Conservation (phyloP, 2,797 vertebrate species). For the Chaenodraco wilsoni region DNA sequence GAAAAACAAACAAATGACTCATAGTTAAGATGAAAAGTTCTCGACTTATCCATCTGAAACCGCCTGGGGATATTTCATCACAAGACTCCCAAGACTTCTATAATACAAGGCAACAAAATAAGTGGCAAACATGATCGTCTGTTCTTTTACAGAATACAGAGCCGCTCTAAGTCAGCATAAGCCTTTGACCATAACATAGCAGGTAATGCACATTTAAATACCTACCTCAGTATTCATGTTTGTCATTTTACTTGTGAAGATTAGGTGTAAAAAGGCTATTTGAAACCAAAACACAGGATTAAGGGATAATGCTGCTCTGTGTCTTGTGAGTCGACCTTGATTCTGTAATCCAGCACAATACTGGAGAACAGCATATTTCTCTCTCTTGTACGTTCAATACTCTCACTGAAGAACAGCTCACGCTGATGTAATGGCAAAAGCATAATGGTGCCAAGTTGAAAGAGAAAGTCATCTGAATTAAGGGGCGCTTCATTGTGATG, state of each 20-base stretch:
- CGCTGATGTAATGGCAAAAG: slow-evolving; percentile 73
- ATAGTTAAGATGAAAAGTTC: slow-evolving; percentile 59
- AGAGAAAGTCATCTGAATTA: slow-evolving; percentile 71
- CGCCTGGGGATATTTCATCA: slow-evolving; percentile 69
- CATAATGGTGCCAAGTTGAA: slow-evolving; percentile 68
- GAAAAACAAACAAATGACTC: slow-evolving; percentile 55
- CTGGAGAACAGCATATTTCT: slow-evolving; percentile 79
- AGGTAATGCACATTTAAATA: slow-evolving; percentile 82
- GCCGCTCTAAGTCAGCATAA: slow-evolving; percentile 75
- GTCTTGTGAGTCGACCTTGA: slow-evolving; percentile 85
- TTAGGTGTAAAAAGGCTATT: slow-evolving; percentile 84
- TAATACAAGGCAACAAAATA: slow-evolving; percentile 63
- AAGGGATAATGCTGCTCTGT: slow-evolving; percentile 85
- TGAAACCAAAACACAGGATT: slow-evolving; percentile 86
- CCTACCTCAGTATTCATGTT: slow-evolving; percentile 81
- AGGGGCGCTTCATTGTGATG: slow-evolving; percentile 55
- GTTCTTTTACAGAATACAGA: slow-evolving; percentile 61
- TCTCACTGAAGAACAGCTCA: slow-evolving; percentile 69
- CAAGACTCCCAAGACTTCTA: slow-evolving; percentile 55
- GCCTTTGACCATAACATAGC: slow-evolving; percentile 78
- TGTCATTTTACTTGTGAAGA: slow-evolving; percentile 83
- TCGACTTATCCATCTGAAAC: slow-evolving; percentile 58
- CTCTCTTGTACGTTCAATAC: slow-evolving; percentile 74
- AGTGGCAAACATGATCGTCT: slow-evolving; percentile 56
- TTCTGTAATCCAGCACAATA: slow-evolving; percentile 85